phyloP scores from a whole-genome alignment of 2,888 invertebrate species.

The Hoplodrina blanda region DNA sequence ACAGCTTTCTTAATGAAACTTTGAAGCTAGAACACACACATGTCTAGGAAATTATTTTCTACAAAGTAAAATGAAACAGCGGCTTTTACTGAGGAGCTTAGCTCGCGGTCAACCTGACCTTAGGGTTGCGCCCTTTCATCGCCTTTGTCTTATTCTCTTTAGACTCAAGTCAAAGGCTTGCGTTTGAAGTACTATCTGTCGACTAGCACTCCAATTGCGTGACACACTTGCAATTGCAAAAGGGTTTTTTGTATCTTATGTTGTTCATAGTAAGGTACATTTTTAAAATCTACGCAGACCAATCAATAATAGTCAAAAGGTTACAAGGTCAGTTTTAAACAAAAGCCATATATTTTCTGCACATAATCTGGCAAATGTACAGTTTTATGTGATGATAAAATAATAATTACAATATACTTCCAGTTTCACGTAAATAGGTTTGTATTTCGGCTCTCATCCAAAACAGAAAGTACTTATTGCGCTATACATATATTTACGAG shows the following conservation, averaged over 20 bases:
- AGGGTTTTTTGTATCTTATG: neutral
- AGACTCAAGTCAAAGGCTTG: slow-evolving; percentile 43
- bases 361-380: slow-evolving; percentile 46
- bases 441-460: slow-evolving; percentile 60
- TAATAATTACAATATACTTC: slow-evolving; percentile 37
- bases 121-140: slow-evolving; percentile 42
- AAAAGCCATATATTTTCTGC: slow-evolving; percentile 20
- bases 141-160: slow-evolving; percentile 47
- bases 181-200: slow-evolving; percentile 33
- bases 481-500: slow-evolving; percentile 37
- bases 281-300: neutral
- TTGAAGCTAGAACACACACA: neutral
- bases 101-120: slow-evolving; percentile 25
- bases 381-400: slow-evolving; percentile 35
- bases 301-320: slow-evolving; percentile 23
- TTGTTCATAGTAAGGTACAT: neutral
- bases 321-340: too few relatives aligned
- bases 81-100: slow-evolving; percentile 28
- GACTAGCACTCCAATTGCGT: slow-evolving; percentile 21
- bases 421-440: slow-evolving; percentile 48
- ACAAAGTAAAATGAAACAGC: slow-evolving; percentile 21
- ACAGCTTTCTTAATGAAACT: slow-evolving; percentile 5
- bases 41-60: slow-evolving; percentile 14
- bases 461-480: slow-evolving; percentile 48
- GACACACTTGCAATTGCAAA: neutral